Evolutionary conservation across 2,797 vertebrate species (phyloP).

Genomic region (Crocidura indochinensis): DNA sequence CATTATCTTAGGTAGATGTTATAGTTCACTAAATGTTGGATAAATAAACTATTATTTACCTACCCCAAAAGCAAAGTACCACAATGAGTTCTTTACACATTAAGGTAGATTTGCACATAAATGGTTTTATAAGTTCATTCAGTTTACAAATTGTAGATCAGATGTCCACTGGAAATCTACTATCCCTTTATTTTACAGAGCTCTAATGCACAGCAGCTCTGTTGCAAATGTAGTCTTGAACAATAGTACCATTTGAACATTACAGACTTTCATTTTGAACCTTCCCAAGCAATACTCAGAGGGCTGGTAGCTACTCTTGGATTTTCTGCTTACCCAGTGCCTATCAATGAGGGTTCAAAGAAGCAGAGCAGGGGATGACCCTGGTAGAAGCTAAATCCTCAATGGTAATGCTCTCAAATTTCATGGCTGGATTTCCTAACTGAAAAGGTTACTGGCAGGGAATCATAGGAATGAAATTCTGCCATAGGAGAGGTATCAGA

Average conservation of each 20-base stretch:
- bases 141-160: slow-evolving; percentile 27
- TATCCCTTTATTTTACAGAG: slow-evolving; percentile 41
- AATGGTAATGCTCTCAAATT: slow-evolving; percentile 13
- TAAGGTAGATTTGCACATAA: slow-evolving; percentile 7
- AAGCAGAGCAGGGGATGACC: too few relatives aligned
- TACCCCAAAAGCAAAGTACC: slow-evolving; percentile 25
- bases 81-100: slow-evolving; percentile 35
- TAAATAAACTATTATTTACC: slow-evolving; percentile 25
- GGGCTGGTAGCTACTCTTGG: too few relatives aligned
- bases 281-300: too few relatives aligned
- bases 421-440: slow-evolving; percentile 2
- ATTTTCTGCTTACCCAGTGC: too few relatives aligned
- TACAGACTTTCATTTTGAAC: neutral
- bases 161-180: neutral
- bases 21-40: slow-evolving; percentile 18
- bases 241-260: neutral
- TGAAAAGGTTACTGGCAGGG: slow-evolving; percentile 12
- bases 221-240: slow-evolving; percentile 26
- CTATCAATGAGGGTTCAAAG: too few relatives aligned
- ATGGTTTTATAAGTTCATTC: neutral
- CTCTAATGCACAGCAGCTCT: neutral
- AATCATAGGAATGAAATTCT: neutral
- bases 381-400: neutral
- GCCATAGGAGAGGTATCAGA: neutral
- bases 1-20: slow-evolving; percentile 34